phyloP scores from a whole-genome alignment of 2,888 invertebrate species.

The Lobophora halterata region DNA sequence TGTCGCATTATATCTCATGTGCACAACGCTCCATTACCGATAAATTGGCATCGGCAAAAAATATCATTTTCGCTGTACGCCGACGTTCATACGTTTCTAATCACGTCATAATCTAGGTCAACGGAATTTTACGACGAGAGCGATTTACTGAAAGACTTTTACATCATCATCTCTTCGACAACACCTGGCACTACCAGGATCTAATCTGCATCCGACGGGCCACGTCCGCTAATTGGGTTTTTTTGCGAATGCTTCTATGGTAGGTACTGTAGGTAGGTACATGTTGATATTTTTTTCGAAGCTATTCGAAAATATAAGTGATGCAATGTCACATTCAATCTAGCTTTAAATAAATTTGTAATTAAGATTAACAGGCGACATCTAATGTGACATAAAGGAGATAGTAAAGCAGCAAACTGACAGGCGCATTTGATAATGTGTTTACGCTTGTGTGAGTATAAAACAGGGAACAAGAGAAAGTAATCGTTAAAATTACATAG shows the following conservation, averaged over 20 bases:
- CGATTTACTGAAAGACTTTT: slow-evolving; percentile 75
- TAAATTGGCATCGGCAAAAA: slow-evolving; percentile 74
- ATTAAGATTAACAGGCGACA: slow-evolving; percentile 62
- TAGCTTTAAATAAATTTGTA: slow-evolving; percentile 56
- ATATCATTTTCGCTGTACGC: slow-evolving; percentile 68
- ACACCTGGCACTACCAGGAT: slow-evolving; percentile 74
- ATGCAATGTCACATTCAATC: slow-evolving; percentile 58
- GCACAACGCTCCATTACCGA: slow-evolving; percentile 66
- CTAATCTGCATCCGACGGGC: slow-evolving; percentile 53
- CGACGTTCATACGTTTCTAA: slow-evolving; percentile 70
- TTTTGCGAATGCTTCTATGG: slow-evolving; percentile 39
- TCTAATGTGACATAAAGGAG: slow-evolving; percentile 60
- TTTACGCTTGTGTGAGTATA: slow-evolving; percentile 48
- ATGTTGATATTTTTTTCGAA: slow-evolving; percentile 12
- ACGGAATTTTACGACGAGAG: slow-evolving; percentile 71
- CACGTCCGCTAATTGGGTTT: slow-evolving; percentile 56
- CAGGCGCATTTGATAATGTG: slow-evolving; percentile 57
- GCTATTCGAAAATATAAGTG: slow-evolving; percentile 51
- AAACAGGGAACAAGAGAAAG: slow-evolving; percentile 69
- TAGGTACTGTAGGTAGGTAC: slow-evolving; percentile 22
- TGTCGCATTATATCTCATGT: slow-evolving; percentile 68
- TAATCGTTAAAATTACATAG: slow-evolving; percentile 54
- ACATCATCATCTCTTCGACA: slow-evolving; percentile 62
- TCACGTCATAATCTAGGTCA: slow-evolving; percentile 75
- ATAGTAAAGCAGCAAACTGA: slow-evolving; percentile 53